Conservation (phyloP, 2,888 invertebrate genomes). For the Scotopteryx bipunctaria region DNA sequence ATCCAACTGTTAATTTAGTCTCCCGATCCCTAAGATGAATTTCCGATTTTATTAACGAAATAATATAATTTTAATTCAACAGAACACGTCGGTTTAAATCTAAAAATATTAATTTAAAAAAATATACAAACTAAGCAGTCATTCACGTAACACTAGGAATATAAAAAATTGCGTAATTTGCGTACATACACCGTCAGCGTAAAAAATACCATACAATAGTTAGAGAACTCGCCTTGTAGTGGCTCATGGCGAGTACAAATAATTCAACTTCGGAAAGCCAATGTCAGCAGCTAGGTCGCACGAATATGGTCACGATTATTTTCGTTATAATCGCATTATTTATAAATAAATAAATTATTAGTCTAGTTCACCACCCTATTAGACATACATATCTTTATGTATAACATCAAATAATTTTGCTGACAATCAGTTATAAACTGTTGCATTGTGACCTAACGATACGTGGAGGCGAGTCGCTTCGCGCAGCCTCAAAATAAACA, state of each 20-base stretch:
- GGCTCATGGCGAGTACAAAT: conserved; percentile 66
- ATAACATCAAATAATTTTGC: conserved; percentile 24
- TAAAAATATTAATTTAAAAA: conserved; percentile 67
- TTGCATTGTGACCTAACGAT: conserved; percentile 3
- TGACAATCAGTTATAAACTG: conserved; percentile 7
- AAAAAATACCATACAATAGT: conserved; percentile 75
- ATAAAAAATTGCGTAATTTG: conserved; percentile 57
- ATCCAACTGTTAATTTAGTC: conserved; percentile 21
- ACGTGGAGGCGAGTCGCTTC: conserved; percentile 19
- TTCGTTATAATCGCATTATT: conserved; percentile 27
- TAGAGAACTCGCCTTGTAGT: conserved; percentile 68
- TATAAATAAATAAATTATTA: conserved; percentile 58
- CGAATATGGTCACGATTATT: conserved; percentile 40
- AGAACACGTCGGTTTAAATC: conserved; percentile 62
- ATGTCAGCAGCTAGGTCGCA: conserved; percentile 50
- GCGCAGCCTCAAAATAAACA: conserved; percentile 20
- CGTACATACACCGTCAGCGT: conserved; percentile 51
- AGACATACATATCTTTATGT: conserved; percentile 31
- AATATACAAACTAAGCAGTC: conserved; percentile 82
- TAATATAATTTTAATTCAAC: conserved; percentile 54
- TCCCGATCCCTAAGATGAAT: conserved; percentile 27
- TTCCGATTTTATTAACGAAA: conserved; percentile 44
- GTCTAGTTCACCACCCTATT: conserved; percentile 42
- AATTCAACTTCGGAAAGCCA: conserved; percentile 54
- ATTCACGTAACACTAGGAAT: conserved; percentile 76